phyloP scores from a whole-genome alignment of 2,888 invertebrate species.

The Sepiola atlantica region DNA sequence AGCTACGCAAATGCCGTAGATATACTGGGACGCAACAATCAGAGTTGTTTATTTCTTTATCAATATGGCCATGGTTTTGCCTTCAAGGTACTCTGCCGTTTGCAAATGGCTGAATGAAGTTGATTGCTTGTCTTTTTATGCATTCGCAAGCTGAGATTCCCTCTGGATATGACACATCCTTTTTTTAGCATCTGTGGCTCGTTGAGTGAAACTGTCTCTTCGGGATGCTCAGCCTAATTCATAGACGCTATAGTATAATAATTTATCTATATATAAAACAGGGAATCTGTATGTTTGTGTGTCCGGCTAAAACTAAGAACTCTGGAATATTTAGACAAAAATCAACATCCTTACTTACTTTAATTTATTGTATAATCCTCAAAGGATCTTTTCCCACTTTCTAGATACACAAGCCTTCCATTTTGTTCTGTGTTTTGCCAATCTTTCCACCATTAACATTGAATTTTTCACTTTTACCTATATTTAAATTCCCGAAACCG shows the following conservation, averaged over 20 bases:
- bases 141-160: conserved; percentile 2
- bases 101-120: conserved; percentile 32
- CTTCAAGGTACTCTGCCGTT: conserved; percentile 7
- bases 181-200: background rate
- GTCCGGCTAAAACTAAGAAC: no score
- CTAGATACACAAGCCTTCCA: no score
- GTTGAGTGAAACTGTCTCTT: background rate
- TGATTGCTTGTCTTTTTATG: conserved; percentile 32
- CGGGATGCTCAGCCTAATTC: background rate
- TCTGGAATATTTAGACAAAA: no score
- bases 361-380: no score
- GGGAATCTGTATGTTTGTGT: no score
- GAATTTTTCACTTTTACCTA: no score
- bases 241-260: background rate
- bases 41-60: conserved; percentile 32
- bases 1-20: background rate
- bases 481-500: no score
- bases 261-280: no score
- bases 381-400: no score
- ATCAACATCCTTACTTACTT: no score
- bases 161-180: background rate
- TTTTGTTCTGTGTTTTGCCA: no score
- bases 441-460: no score
- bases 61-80: conserved; percentile 22
- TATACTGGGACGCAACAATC: background rate